Percentiles rank a stretch among this genome's conserved stretches.
phyloP scores from a whole-genome alignment of 1,140 invertebrate species.

The Portunus trituberculatus region DNA sequence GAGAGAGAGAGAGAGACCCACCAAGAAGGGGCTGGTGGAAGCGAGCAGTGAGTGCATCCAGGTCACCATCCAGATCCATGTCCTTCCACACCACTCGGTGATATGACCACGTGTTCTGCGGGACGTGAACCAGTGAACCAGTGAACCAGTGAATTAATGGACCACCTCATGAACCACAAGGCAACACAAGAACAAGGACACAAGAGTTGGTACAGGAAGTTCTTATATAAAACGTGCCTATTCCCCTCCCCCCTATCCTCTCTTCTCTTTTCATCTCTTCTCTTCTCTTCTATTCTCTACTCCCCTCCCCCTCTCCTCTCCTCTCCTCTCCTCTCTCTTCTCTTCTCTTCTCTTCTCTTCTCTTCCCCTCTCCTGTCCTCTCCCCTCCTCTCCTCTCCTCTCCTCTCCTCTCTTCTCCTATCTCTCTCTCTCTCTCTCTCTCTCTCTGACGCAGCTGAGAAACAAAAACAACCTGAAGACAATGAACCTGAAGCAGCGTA shows the following conservation, averaged over 20 bases:
- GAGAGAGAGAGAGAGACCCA: slow-evolving; percentile 76
- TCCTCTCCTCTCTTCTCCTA: too few relatives aligned
- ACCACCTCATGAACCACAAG: neutral
- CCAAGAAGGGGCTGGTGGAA: slow-evolving; percentile 77
- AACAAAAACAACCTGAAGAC: too few relatives aligned
- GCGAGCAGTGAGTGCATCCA: slow-evolving; percentile 81
- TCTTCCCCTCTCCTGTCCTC: neutral
- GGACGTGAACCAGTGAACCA: neutral
- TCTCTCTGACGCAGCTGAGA: too few relatives aligned
- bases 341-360: neutral
- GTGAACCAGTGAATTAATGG: neutral
- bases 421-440: too few relatives aligned
- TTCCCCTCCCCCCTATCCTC: neutral
- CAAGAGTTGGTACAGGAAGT: too few relatives aligned
- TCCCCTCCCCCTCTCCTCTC: neutral
- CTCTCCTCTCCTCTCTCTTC: neutral
- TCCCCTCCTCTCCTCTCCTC: neutral
- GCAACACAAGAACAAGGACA: too few relatives aligned
- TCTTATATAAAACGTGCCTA: too few relatives aligned
- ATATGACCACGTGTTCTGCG: slow-evolving; percentile 80
- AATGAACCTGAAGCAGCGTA: too few relatives aligned
- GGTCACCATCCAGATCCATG: slow-evolving; percentile 81
- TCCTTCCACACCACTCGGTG: slow-evolving; percentile 81
- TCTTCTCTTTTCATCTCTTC: slow-evolving; percentile 27
- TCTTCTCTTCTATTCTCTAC: slow-evolving; percentile 4